Conservation (phyloP, 2,888 invertebrate genomes). For the Herminia tarsipennalis region DNA sequence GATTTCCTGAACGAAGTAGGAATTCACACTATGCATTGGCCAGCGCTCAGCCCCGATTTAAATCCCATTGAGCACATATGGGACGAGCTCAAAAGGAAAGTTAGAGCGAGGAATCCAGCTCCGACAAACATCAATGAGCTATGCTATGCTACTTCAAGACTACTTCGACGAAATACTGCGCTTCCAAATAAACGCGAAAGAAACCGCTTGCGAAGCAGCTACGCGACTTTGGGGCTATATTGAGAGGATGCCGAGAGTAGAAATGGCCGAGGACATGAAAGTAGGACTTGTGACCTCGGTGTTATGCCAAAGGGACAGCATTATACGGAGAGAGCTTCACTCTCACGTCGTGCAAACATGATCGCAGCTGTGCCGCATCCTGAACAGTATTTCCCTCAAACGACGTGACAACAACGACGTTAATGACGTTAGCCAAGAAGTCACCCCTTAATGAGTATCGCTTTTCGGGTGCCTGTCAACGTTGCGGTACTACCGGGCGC, state of each 20-base stretch:
- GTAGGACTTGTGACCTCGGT: constrained; percentile 7
- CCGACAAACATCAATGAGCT: no score
- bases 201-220: background rate
- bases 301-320: background rate
- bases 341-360: background rate
- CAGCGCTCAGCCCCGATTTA: no score
- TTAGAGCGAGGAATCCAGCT: no score
- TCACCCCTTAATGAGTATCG: no score
- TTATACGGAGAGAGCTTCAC: background rate
- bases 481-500: background rate
- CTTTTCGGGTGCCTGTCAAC: no score
- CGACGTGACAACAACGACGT: background rate
- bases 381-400: background rate
- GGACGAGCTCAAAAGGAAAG: no score
- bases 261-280: background rate
- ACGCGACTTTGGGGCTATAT: background rate
- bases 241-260: constrained; percentile 25
- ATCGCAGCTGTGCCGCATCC: background rate
- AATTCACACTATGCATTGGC: no score
- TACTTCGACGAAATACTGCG: background rate
- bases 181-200: background rate
- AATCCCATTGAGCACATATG: no score
- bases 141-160: background rate
- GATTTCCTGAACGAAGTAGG: no score
- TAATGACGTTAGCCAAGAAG: no score